Conservation (phyloP, 2,113 vertebrate species). For the Nycticryphes semicollaris region DNA sequence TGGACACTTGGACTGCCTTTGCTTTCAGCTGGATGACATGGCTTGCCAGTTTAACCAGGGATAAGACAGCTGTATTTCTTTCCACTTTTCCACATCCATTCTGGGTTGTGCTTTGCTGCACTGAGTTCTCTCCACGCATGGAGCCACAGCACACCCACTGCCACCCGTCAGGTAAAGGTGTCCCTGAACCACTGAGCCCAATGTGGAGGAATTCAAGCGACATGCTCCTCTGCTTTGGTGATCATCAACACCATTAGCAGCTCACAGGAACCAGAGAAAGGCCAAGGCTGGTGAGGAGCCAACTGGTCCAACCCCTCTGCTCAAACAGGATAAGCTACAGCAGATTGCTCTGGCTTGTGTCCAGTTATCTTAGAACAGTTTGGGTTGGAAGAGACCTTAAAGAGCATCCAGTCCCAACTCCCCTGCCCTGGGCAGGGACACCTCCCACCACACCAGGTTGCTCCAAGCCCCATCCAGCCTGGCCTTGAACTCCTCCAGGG, state of each 20-base stretch:
- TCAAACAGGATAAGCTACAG: background rate
- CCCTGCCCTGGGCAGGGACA: no score
- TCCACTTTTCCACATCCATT: background rate
- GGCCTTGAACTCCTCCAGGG: background rate
- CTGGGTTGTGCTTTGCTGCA: rapidly evolving
- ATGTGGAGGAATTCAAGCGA: background rate
- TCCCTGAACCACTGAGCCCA: background rate
- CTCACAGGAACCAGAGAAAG: background rate
- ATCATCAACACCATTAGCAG: background rate
- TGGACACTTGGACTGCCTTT: background rate
- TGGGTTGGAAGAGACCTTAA: no score
- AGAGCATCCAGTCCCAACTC: no score
- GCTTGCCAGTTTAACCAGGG: background rate
- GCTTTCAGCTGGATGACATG: background rate
- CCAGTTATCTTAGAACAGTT: no score
- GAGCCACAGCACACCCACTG: background rate
- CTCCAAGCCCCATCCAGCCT: no score
- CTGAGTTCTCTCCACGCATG: rapidly evolving
- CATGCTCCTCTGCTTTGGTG: background rate
- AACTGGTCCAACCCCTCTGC: background rate
- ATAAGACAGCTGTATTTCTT: rapidly evolving
- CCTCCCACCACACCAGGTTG: no score
- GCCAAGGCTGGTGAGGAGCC: no score
- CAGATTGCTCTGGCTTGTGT: background rate
- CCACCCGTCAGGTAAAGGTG: background rate